Conservation (phyloP, 2,888 invertebrate species). For the Ormyrus nitidulus region DNA sequence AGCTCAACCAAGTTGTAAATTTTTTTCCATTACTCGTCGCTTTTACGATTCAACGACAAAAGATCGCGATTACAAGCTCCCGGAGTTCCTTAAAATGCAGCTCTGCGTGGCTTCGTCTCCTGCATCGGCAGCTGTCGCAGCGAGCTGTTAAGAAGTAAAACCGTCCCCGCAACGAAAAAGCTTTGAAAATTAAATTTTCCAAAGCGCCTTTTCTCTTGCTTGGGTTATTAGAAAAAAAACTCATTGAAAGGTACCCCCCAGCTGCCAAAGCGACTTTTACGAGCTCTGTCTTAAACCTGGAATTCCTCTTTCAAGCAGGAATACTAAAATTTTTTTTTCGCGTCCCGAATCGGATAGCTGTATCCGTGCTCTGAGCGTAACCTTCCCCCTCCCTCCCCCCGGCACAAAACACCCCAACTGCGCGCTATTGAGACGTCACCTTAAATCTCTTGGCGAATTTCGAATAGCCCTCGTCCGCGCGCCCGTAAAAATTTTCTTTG, state of each 20-base stretch:
- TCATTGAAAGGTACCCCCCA: slow-evolving; percentile 46
- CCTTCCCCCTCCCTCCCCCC: background rate
- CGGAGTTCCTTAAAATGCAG: slow-evolving; percentile 33
- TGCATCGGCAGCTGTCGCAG: slow-evolving; percentile 28
- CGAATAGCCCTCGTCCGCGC: slow-evolving; percentile 37
- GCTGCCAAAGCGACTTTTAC: slow-evolving; percentile 43
- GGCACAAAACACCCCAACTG: slow-evolving; percentile 23
- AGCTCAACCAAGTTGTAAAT: slow-evolving; percentile 15
- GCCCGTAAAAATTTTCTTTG: slow-evolving; percentile 53
- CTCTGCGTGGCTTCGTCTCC: background rate
- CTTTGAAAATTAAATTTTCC: slow-evolving; percentile 52
- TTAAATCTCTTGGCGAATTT: slow-evolving; percentile 53
- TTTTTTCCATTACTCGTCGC: slow-evolving; percentile 6
- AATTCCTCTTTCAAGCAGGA: slow-evolving; percentile 47
- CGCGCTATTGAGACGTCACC: slow-evolving; percentile 54
- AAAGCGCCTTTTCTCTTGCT: slow-evolving; percentile 41
- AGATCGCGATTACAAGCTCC: slow-evolving; percentile 37
- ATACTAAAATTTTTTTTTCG: slow-evolving; percentile 53
- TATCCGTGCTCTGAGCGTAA: too few species aligned
- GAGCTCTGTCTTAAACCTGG: slow-evolving; percentile 28
- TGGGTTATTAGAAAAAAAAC: slow-evolving; percentile 33
- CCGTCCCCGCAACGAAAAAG: slow-evolving; percentile 31
- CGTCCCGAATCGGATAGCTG: slow-evolving; percentile 14
- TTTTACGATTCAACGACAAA: slow-evolving; percentile 31
- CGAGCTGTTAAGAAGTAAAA: slow-evolving; percentile 32